Evolutionary conservation across 2,797 vertebrate genomes (phyloP), one percentile per base, ranked within the genome.

Genomic region (Benthosema pterotum): DNA sequence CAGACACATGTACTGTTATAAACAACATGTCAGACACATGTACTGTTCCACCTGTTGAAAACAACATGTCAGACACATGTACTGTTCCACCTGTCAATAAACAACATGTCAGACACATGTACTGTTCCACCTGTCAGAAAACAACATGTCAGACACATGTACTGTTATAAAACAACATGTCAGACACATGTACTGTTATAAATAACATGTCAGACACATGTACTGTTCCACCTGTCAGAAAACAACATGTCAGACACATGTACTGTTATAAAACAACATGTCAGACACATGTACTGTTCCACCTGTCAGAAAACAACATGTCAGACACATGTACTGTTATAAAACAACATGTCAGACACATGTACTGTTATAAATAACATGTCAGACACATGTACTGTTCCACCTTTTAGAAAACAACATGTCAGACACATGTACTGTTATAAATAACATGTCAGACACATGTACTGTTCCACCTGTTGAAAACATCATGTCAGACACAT

Each of bases 131-230:
- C n/a, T n/a, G n/a, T n/a, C n/a, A n/a, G n/a, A n/a, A n/a, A n/a
- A n/a, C n/a, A n/a, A n/a, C 97, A 99, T 0, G 96, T 81, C 73
- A 96, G 92, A 81, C 98, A 99, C 5, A 99, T 96, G 45, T 99
- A 99, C 66, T 96, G 83, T 85, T 99, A 97, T 87, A 99, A 95
- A n/a, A n/a, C n/a, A n/a, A n/a, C n/a, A n/a, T n/a, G n/a, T n/a
- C n/a, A n/a, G n/a, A n/a, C n/a, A n/a, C n/a, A n/a, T n/a, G n/a
- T n/a, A n/a, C 98, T 99, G 5, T 25, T 5, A 13, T 0, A 60
- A 16, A 71, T 16, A 59, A 5, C 63, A 59, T 8, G 50, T 43
- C 14, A 17, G 45, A 18, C 22, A 25, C 22, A 25, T 25, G 22
- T 25, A 25, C 22, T 25, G 22, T 3, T 25, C 22, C 22, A 25